Evolutionary conservation across 2,888 invertebrate species (phyloP), one percentile per base, ranked within the genome.

Genomic region (Amorpha juglandis): DNA sequence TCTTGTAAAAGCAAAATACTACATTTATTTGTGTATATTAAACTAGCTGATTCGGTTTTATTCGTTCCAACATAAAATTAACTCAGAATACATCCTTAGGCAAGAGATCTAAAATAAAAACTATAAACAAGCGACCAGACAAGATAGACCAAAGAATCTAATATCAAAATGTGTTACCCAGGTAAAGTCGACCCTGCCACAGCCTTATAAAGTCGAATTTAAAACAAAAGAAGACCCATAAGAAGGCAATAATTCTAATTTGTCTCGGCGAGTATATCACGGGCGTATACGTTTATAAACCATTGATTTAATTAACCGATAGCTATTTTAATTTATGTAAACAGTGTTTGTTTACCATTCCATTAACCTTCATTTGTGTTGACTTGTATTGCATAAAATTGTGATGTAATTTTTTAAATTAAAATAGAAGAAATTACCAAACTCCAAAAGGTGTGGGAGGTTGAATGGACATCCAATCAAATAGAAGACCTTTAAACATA

Each of bases 71-170:
- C 58, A 38, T 58, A 16, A 76, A 77, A 75, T 74, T 74, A 73
- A 74, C 72, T 68, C 66, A 71, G 67, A 53, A 50, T 55, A 66
- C 71, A 73, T 75, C 80, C 78, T 72, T 68, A 72, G 79, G 78
- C 75, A 66, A 80, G 76, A 77, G 77, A 80, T 79, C 76, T 75
- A 74, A 74, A 83, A 77, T 78, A 78, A 79, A 79, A 80, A 82
- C 82, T 79, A 83, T 82, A 84, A 83, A 80, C 79, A 79, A 76
- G 79, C 78, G 75, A 53, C 68, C 66, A 66, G 75, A 72, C 74
- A 70, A 74, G 79, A 80, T 80, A 79, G 33, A 35, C 16, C 33
- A 48, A 35, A 27, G 21, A n/a, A 53, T 19, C n/a, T 16, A 35
- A 27, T 19, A 53, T 33, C 45, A 35, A 48, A 42, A 21, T 45